These are phyloP conservation scores for Prietella phreatophila DNA, from an alignment of 2,113 vertebrate species.

Conservation along the genomic window DNA sequence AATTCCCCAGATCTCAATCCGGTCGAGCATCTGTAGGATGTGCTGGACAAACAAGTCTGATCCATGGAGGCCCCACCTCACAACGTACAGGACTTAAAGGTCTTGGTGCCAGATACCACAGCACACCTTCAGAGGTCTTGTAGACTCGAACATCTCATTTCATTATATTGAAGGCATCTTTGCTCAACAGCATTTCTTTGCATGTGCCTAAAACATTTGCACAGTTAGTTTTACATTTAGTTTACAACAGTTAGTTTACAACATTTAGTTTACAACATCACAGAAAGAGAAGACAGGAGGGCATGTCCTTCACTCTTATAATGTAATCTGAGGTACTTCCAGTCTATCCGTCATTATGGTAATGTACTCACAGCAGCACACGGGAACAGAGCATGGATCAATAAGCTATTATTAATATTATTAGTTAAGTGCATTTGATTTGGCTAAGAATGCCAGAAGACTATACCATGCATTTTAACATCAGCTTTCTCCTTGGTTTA, in stretches of 20 bases:
- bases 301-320: slow-evolving; percentile 45
- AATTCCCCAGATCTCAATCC: no score
- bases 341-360: slow-evolving; percentile 43
- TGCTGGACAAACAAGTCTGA: no score
- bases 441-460: slow-evolving; percentile 37
- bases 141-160: no score
- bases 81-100: no score
- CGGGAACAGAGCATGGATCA: slow-evolving; percentile 6
- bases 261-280: slow-evolving; percentile 37
- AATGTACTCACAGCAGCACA: slow-evolving; percentile 42
- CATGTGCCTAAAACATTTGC: no score
- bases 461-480: slow-evolving; percentile 28
- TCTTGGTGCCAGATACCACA: no score
- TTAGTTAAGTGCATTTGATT: slow-evolving; percentile 52
- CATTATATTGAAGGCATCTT: no score
- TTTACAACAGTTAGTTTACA: slow-evolving; percentile 23
- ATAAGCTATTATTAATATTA: slow-evolving; percentile 46
- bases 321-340: slow-evolving; percentile 42
- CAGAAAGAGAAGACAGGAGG: slow-evolving; percentile 30
- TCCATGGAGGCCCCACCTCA: no score
- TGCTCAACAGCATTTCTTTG: no score
- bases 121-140: no score
- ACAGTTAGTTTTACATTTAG: slow-evolving; percentile 18
- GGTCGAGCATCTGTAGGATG: no score
- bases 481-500: slow-evolving; percentile 27